These are phyloP conservation scores for Mirza zaza DNA, from an alignment of 2,113 vertebrate species.

Conservation along the genomic window DNA sequence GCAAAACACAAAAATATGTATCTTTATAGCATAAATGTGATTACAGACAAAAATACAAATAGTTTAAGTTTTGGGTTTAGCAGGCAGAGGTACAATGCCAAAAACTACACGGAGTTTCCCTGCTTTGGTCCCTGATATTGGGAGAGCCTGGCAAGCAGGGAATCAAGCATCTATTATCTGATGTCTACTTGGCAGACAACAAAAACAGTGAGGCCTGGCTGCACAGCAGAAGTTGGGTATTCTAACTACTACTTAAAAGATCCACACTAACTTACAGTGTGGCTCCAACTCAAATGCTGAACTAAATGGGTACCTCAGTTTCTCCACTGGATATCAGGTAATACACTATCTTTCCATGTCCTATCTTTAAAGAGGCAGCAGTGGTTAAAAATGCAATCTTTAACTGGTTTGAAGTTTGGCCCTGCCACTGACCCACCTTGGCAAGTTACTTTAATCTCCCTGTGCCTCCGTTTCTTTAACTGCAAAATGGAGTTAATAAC, in stretches of 20 bases:
- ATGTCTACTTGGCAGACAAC: slow-evolving; percentile 15
- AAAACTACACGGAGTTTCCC: not conserved
- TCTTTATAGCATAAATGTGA: not conserved
- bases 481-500: slow-evolving; percentile 14
- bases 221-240: not conserved
- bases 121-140: not conserved
- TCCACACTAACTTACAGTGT: not conserved
- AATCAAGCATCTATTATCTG: slow-evolving; percentile 8
- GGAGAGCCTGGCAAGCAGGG: not conserved
- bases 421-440: not conserved
- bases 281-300: not conserved
- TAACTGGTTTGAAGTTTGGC: not conserved
- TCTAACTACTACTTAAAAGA: slow-evolving; percentile 12
- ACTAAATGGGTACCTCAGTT: not conserved
- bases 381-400: not conserved
- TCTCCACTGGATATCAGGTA: not conserved
- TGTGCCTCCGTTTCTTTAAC: slow-evolving; percentile 4
- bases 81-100: not conserved
- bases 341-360: not conserved
- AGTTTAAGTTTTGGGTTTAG: slow-evolving; percentile 21
- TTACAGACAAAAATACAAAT: not conserved
- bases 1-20: slow-evolving; percentile 36
- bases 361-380: not conserved
- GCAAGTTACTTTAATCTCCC: not conserved
- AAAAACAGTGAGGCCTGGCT: slow-evolving; percentile 22